Base-by-base conservation (phyloP, 2,888 invertebrate species). In the Drosophila austrosaltans region DNA sequence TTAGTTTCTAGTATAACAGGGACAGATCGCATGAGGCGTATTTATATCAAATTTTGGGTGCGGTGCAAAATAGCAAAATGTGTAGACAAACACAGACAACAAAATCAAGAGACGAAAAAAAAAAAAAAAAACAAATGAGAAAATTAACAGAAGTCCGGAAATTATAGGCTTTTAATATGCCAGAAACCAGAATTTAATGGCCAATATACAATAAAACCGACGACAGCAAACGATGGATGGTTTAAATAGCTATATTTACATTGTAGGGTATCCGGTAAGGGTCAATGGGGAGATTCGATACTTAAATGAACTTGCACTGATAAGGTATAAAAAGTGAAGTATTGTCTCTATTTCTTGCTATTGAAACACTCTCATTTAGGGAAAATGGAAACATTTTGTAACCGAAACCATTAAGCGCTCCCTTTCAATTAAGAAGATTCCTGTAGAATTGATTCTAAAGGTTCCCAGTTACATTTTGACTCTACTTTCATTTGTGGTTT, bases 171-270 rank as follows among this genome's bases (percentile, higher is more conserved):
- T 36, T 82, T 87, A 87, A 89, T 82, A 85, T 87, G 85, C 83
- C 73, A 85, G 76, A 83, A 83, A 83, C 82, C 85, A 83, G 82
- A 83, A 89, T 89, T 89, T 82, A 68, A 85, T 79, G 75, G 72
- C 72, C 70, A 70, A 59, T 63, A 58, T 40, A n/a, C 69, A 56
- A 56, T 72, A 68, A 79, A 6, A 3, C 16, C 42, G 16, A 16
- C 42, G 42, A 42, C 42, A 48, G 5, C 36, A 2, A 2, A 22
- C 36, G 25, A 48, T 39, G 20, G 22, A 39, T 20, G 48, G 16
- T 56, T 32, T 32, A 32, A 30, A 32, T 56, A 32, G 32, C 16
- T 48, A 48, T 48, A 48, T 56, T 32, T 56, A 56, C 66, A 59
- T 56, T 60, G 73, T 72, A 79, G 78, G 68, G 78, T 82, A 78